Evolutionary conservation across 2,888 invertebrate genomes (phyloP).

Genomic region (Drosophila mercatorum): DNA sequence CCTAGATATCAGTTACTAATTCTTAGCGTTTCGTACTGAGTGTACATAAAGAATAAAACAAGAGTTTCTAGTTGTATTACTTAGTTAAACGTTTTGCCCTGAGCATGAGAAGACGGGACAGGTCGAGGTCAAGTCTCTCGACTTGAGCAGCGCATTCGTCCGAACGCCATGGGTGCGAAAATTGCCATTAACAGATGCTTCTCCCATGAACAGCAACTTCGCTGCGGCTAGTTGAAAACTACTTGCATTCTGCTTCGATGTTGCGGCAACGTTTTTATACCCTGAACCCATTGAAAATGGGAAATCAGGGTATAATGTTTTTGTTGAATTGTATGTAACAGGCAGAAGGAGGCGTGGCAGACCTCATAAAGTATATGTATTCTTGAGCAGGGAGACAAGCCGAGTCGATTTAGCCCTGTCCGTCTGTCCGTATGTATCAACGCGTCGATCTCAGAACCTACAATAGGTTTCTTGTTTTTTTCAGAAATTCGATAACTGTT

Average conservation of each 20-base stretch:
- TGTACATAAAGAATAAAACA: constrained; percentile 81
- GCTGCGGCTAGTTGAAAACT: not conserved
- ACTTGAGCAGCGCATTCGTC: constrained; percentile 42
- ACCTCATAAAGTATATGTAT: too few relatives aligned
- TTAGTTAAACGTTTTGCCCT: constrained; percentile 21
- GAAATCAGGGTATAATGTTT: too few relatives aligned
- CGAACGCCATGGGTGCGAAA: constrained; percentile 75
- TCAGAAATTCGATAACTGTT: too few relatives aligned
- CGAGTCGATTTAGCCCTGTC: too few relatives aligned
- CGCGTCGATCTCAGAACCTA: too few relatives aligned
- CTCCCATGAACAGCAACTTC: constrained; percentile 14
- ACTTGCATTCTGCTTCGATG: constrained; percentile 3
- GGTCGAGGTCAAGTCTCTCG: constrained; percentile 76
- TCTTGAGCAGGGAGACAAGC: too few relatives aligned
- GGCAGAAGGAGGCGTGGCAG: too few relatives aligned
- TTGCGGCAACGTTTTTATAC: constrained; percentile 20
- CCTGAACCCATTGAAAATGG: too few relatives aligned
- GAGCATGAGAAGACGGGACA: constrained; percentile 71
- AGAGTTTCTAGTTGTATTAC: constrained; percentile 54
- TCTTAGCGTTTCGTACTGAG: constrained; percentile 53
- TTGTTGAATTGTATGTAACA: too few relatives aligned
- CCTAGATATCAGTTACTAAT: constrained; percentile 13
- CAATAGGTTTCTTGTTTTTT: too few relatives aligned
- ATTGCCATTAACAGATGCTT: constrained; percentile 48
- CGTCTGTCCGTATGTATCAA: too few relatives aligned